Percentiles rank a stretch among this genome's conserved stretches.
Evolutionary conservation across 2,888 invertebrate genomes (phyloP).

Genomic region (Tinea semifulvella): DNA sequence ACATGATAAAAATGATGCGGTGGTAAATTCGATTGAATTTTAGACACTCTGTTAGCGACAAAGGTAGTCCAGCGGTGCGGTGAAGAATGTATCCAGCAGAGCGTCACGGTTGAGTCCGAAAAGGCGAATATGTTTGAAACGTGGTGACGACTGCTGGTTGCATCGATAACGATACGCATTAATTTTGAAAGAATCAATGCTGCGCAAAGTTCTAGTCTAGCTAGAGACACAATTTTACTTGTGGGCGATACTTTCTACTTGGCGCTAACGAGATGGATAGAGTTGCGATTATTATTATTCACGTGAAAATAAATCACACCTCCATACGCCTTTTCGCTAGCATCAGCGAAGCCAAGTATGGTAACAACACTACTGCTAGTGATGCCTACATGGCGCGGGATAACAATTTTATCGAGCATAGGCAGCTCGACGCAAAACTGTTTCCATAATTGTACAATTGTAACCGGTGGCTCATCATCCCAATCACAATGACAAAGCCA

Average conservation of each 20-base stretch:
- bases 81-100: constrained; percentile 18
- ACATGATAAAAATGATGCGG: constrained; percentile 13
- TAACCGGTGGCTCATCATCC: constrained; percentile 17
- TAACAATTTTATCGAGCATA: neutral
- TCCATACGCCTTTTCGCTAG: constrained; percentile 18
- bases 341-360: constrained; percentile 14
- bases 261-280: constrained; percentile 1
- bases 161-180: constrained; percentile 9
- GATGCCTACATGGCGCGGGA: constrained; percentile 12
- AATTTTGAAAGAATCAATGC: constrained; percentile 4
- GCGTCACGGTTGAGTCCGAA: constrained; percentile 14
- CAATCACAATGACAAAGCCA: constrained; percentile 17
- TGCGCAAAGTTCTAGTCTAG: constrained; percentile 12
- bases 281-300: neutral
- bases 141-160: neutral
- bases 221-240: constrained; percentile 5
- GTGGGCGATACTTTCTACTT: constrained; percentile 8
- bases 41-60: constrained; percentile 15
- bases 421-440: constrained; percentile 8
- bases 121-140: constrained; percentile 10
- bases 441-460: constrained; percentile 16
- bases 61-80: constrained; percentile 18
- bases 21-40: constrained; percentile 4
- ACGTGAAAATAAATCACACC: constrained; percentile 16
- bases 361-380: neutral